Evolutionary conservation across 2,797 vertebrate genomes (phyloP), one percentile per base, ranked within the genome.

Genomic region (Paedocypris micromegethes): DNA sequence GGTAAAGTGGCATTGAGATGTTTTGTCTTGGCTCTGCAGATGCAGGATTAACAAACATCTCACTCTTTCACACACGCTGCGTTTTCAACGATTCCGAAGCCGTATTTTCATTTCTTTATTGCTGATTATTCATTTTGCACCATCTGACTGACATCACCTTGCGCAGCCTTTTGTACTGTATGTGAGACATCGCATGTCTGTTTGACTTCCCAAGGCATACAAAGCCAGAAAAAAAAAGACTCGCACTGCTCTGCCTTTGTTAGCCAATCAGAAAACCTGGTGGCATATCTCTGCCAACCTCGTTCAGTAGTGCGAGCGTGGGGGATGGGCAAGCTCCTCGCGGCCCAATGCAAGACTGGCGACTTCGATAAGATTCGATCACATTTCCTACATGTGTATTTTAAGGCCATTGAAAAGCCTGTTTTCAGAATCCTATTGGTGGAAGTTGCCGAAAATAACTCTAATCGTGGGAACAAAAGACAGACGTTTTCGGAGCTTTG

Each of bases 1-100:
- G 39, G 39, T 53, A 9, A 69, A 45, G 44, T 60, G 51, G 56
- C 58, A 38, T 58, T 62, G 59, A 46, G 51, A 64, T 68, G 56
- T 73, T 68, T 62, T 59, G 60, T 73, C 61, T 64, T 50, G 46
- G 66, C 41, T 73, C 5, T 69, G 43, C 37, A 48, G 23, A 40
- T 56, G 47, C 43, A 51, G 50, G 42, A 52, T 49, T 43, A 5
- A 6, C 51, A 70, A 65, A 70, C 50, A 50, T 23, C 42, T 66
- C 66, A 54, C 43, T 52, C 47, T 5, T 7, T 48, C 57, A 72
- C 43, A 4, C 59, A 46, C 66, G 51, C 56, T 59, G 57, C 42
- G 46, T 9, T 8, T 3, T n/a, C 37, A 4, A 44, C 9, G 46
- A 56, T 49, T 56, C 8, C 46, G 23, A 1, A 23, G 1, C 23